A percentile compares a stretch with the other conserved stretches of the same genome.
phyloP scores from a whole-genome alignment of 2,888 invertebrate species.

The Eupeodes latifasciatus region DNA sequence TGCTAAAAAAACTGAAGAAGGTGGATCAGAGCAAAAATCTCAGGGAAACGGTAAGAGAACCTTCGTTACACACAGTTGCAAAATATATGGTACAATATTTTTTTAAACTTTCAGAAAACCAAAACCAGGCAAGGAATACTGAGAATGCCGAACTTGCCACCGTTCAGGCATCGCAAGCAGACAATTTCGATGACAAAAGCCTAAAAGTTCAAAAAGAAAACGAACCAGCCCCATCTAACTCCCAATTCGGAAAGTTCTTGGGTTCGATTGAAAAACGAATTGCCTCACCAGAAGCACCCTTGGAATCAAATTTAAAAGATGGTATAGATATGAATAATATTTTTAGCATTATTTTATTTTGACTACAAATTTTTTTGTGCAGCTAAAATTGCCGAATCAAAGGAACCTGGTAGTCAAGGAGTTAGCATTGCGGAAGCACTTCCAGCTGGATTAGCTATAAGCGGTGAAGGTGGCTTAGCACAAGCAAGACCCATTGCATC shows the following conservation, averaged over 20 bases:
- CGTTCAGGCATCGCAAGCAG: neutral
- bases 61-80: neutral
- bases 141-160: conserved; percentile 1
- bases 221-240: neutral
- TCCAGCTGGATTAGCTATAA: conserved; percentile 85
- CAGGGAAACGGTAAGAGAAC: conserved; percentile 29
- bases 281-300: neutral
- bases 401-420: conserved; percentile 26
- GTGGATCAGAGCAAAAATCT: neutral
- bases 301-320: conserved; percentile 14
- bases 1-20: neutral
- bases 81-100: neutral
- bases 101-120: conserved; percentile 5
- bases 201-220: conserved; percentile 7
- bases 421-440: conserved; percentile 83
- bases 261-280: conserved; percentile 41
- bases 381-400: neutral
- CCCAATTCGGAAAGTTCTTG: conserved; percentile 47
- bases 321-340: neutral
- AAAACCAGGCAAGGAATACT: conserved; percentile 39
- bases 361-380: neutral
- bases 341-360: neutral
- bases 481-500: conserved; percentile 79
- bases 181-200: conserved; percentile 9
- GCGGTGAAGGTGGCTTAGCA: conserved; percentile 78